Evolutionary conservation across 2,888 invertebrate species (phyloP).

Genomic region (Philonicus albiceps): DNA sequence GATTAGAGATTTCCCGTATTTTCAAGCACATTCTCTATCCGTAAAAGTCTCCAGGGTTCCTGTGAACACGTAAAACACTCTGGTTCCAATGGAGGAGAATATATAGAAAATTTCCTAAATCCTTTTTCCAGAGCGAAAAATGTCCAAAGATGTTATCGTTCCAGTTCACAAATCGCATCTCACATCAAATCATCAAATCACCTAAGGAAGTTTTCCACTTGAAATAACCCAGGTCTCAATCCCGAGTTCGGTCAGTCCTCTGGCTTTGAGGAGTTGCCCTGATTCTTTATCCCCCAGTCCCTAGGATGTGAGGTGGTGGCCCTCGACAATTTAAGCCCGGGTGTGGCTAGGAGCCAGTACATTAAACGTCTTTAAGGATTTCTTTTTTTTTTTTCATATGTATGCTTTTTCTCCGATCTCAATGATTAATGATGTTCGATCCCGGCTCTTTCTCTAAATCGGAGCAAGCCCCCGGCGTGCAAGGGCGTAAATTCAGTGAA

Average conservation of each 20-base stretch:
- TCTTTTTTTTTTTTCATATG: slow-evolving; percentile 7
- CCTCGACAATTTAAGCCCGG: neutral
- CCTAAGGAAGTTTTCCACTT: neutral
- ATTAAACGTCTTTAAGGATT: neutral
- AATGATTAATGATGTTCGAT: slow-evolving; percentile 20
- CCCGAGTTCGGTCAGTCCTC: slow-evolving; percentile 4
- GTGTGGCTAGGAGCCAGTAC: neutral
- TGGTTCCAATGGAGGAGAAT: neutral
- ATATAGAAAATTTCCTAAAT: slow-evolving; percentile 12
- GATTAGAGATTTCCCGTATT: neutral
- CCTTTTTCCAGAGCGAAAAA: neutral
- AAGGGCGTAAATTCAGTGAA: neutral
- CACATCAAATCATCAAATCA: slow-evolving; percentile 9
- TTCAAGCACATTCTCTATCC: neutral
- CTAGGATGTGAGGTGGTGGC: neutral
- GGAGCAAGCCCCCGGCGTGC: neutral
- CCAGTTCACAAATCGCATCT: slow-evolving; percentile 12
- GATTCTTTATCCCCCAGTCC: neutral
- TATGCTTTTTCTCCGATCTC: neutral
- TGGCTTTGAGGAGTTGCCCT: neutral
- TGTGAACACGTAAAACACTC: neutral
- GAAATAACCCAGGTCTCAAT: neutral
- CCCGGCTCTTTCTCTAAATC: neutral
- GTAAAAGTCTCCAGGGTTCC: neutral
- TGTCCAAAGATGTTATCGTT: neutral